Percentiles rank a stretch among this genome's conserved stretches.
Conservation (phyloP, 2,797 vertebrate species). For the Cygnus olor region DNA sequence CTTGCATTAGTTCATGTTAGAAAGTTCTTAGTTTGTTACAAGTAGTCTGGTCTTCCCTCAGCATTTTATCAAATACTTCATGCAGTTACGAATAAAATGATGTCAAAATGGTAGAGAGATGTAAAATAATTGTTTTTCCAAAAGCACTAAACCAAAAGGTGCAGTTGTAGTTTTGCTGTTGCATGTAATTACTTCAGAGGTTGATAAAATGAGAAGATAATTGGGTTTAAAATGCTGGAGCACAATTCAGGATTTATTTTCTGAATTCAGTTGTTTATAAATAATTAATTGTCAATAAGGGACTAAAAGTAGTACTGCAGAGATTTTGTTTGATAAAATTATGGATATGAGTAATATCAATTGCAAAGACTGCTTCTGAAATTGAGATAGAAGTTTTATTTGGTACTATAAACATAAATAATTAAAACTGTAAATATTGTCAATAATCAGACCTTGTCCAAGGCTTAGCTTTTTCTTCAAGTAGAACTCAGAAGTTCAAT, state of each 20-base stretch:
- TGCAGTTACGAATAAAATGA: not conserved
- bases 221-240: not conserved
- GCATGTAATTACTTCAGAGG: not conserved
- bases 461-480: not conserved
- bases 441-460: not conserved
- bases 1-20: not conserved
- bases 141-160: not conserved
- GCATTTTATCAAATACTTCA: not conserved
- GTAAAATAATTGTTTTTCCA: not conserved
- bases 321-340: not conserved
- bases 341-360: not conserved
- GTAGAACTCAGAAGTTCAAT: not conserved
- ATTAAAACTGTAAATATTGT: not conserved
- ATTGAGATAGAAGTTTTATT: not conserved
- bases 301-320: not conserved
- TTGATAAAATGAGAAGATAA: not conserved
- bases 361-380: not conserved
- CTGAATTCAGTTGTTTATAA: not conserved
- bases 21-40: not conserved
- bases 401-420: not conserved
- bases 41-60: not conserved
- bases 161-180: not conserved
- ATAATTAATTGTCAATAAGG: not conserved
- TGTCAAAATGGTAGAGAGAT: not conserved
- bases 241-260: not conserved